phyloP scores from a whole-genome alignment of 2,888 invertebrate genomes.

The Andrena marginata region DNA sequence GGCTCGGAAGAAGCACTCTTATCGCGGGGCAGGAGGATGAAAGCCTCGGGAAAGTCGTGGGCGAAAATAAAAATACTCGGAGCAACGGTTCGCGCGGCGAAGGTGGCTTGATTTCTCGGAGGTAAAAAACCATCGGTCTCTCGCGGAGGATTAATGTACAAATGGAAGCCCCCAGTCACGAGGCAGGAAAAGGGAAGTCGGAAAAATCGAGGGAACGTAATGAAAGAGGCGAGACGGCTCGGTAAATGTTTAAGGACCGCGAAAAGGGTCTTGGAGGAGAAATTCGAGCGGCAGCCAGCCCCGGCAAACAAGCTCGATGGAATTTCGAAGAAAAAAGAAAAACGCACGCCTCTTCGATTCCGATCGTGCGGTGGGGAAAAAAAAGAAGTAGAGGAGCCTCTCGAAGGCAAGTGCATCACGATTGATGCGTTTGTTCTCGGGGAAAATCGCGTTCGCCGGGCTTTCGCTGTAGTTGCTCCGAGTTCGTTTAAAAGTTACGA shows the following conservation, averaged over 20 bases:
- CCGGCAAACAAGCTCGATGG: not conserved
- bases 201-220: slow-evolving; percentile 1
- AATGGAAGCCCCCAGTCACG: slow-evolving; percentile 14
- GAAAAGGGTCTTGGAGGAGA: not conserved
- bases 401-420: not conserved
- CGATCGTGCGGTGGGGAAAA: not conserved
- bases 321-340: slow-evolving; percentile 3
- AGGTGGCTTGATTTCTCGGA: slow-evolving; percentile 35
- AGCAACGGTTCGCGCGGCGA: slow-evolving; percentile 13
- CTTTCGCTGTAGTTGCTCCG: too few species aligned
- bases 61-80: slow-evolving; percentile 37
- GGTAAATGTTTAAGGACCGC: slow-evolving; percentile 30
- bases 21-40: slow-evolving; percentile 19
- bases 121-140: slow-evolving; percentile 32
- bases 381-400: not conserved
- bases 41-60: slow-evolving; percentile 13
- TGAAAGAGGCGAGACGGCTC: slow-evolving; percentile 8
- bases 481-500: too few species aligned
- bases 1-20: slow-evolving; percentile 16
- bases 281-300: not conserved
- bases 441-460: not conserved
- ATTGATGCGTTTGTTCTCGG: slow-evolving; percentile 16
- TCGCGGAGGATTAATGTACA: slow-evolving; percentile 33
- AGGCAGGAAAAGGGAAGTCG: not conserved
- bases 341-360: not conserved